Conservation (phyloP, 1,140 invertebrate species). For the Papilio xuthus region DNA sequence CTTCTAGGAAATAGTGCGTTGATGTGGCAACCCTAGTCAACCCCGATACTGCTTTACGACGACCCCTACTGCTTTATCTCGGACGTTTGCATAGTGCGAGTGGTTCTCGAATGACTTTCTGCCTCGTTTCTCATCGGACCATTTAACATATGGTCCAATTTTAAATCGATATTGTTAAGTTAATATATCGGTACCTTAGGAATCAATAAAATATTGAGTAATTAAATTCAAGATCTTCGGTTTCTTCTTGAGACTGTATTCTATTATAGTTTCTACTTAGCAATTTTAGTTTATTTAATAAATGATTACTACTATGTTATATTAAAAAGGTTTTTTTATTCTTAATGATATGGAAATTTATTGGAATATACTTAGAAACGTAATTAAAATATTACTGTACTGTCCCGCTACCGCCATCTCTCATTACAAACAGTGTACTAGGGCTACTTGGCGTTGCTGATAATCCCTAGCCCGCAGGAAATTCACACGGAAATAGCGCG, state of each 20-base stretch:
- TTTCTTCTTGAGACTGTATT: neutral
- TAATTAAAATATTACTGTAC: too few species aligned
- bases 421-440: neutral
- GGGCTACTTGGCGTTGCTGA: slow-evolving; percentile 23
- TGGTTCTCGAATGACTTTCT: slow-evolving; percentile 30
- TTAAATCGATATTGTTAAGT: neutral
- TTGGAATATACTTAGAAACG: too few species aligned
- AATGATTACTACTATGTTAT: neutral
- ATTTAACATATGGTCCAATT: slow-evolving; percentile 21
- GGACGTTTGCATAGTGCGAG: slow-evolving; percentile 37
- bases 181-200: neutral
- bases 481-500: slow-evolving; percentile 50
- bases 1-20: neutral
- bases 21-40: neutral
- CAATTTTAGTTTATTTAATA: neutral
- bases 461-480: slow-evolving; percentile 45
- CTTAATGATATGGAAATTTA: too few species aligned
- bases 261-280: neutral
- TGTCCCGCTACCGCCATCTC: slow-evolving; percentile 7
- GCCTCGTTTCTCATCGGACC: slow-evolving; percentile 21
- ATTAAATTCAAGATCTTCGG: neutral
- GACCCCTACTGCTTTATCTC: slow-evolving; percentile 22
- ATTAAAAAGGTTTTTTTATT: too few species aligned
- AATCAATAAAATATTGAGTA: neutral
- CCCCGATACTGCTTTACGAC: slow-evolving; percentile 28